Evolutionary conservation across 2,888 invertebrate genomes (phyloP), one percentile per base, ranked within the genome.

Genomic region (Meta bourneti): DNA sequence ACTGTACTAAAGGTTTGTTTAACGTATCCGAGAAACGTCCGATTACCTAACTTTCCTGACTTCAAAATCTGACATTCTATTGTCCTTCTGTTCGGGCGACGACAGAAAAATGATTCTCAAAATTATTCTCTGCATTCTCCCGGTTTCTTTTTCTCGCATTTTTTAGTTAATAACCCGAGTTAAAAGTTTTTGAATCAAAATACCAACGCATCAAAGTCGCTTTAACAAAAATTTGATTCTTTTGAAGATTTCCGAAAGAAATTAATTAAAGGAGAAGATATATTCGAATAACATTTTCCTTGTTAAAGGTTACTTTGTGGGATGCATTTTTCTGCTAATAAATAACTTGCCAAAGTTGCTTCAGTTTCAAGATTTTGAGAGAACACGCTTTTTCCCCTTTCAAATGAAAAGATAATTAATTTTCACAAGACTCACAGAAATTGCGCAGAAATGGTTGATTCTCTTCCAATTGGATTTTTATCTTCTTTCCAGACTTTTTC

Each of bases 221-320:
- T 19, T n/a, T 9, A 19, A 51, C n/a, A 52, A 52, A 78, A 78
- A 69, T 80, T 48, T 70, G 61, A 80, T 80, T 69, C 80, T 54
- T 80, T 80, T 80, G 80, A 80, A 80, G 80, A 69, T 48, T 16
- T 19, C 16, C 34, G 69, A 70, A 61, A 80, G 80, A 80, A 80
- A 80, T 80, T 80, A 80, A 80, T 80, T 80, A 81, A 81, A 81
- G 16, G 70, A 81, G n/a, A 81, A 81, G 61, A 80, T 69, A 69
- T 34, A 80, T 48, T 70, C 49, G 69, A 70, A 48, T 81, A 70
- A 81, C 48, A 61, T 80, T 79, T 79, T 79, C 19, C 79, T 61
- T 79, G 49, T 77, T 77, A 51, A 77, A 77, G 51, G 49, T 77
- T 77, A 77, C 49, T 77, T 51, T 49, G n/a, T n/a, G 49, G 49